phyloP scores from a whole-genome alignment of 1,140 invertebrate species.

The Philotrypesis tridentata region DNA sequence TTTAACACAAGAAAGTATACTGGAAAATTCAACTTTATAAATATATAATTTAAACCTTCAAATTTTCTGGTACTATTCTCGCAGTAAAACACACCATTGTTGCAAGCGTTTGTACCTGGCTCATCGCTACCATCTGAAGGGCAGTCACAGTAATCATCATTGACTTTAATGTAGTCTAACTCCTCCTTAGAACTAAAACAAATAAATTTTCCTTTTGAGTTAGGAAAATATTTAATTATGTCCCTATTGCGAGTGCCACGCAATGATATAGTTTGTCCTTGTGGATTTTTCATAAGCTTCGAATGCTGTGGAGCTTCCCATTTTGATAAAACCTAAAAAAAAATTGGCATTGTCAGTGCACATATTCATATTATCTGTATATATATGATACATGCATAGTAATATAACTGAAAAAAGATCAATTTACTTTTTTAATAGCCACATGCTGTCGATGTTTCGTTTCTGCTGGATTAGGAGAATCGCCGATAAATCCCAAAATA shows the following conservation, averaged over 20 bases:
- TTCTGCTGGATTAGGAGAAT: background rate
- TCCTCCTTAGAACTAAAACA: constrained; percentile 68
- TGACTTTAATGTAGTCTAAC: constrained; percentile 81
- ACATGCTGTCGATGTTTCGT: constrained; percentile 12
- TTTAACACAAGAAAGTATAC: constrained; percentile 7
- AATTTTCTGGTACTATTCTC: constrained; percentile 52
- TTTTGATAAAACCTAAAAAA: constrained; percentile 42
- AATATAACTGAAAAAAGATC: too few relatives aligned
- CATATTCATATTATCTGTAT: background rate
- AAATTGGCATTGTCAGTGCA: background rate
- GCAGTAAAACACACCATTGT: constrained; percentile 88
- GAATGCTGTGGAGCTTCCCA: constrained; percentile 54
- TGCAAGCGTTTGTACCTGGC: constrained; percentile 91
- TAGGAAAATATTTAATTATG: constrained; percentile 65
- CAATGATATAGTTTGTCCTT: constrained; percentile 55
- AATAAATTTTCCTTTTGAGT: constrained; percentile 65
- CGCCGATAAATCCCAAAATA: constrained; percentile 10
- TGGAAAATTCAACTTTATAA: constrained; percentile 13
- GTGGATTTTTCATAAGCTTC: constrained; percentile 55
- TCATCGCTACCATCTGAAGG: constrained; percentile 88
- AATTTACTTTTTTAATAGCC: constrained; percentile 25
- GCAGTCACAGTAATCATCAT: constrained; percentile 98
- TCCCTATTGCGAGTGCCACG: constrained; percentile 62
- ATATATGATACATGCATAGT: too few relatives aligned
- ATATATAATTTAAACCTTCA: constrained; percentile 50